Evolutionary conservation across 2,113 vertebrate species (phyloP).

Genomic region (Cyphomyrus plagiostoma): DNA sequence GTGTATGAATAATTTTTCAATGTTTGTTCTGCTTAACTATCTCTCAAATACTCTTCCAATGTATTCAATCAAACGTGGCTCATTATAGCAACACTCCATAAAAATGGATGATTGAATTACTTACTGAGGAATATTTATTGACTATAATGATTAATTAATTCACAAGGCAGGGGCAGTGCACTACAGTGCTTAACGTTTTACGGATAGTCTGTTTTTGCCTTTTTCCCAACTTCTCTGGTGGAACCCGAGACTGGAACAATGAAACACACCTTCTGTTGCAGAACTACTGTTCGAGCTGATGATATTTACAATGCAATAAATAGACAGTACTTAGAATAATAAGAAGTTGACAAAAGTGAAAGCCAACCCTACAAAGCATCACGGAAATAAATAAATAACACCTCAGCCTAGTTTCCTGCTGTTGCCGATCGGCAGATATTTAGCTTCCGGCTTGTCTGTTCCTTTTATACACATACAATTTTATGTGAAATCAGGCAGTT

Average conservation of each 20-base stretch:
- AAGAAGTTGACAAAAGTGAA: conserved; percentile 10
- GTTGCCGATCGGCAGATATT: neutral
- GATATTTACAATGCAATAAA: conserved; percentile 4
- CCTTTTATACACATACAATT: neutral
- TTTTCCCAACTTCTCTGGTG: neutral
- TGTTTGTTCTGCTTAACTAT: neutral
- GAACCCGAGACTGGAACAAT: neutral
- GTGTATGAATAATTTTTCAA: neutral
- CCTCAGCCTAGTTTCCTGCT: neutral
- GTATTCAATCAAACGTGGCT: neutral
- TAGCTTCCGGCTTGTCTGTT: neutral
- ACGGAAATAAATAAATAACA: conserved; percentile 5
- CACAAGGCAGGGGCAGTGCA: neutral
- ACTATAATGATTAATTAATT: neutral
- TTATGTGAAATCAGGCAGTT: neutral
- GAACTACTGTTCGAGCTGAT: neutral
- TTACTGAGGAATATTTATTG: neutral
- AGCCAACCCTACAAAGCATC: neutral
- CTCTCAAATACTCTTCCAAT: neutral
- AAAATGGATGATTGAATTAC: neutral
- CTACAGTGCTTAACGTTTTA: neutral
- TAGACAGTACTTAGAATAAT: neutral
- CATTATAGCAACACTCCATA: neutral
- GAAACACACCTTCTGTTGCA: neutral
- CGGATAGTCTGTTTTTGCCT: neutral